phyloP scores from a whole-genome alignment of 1,140 invertebrate genomes.

The Pectinophora gossypiella region DNA sequence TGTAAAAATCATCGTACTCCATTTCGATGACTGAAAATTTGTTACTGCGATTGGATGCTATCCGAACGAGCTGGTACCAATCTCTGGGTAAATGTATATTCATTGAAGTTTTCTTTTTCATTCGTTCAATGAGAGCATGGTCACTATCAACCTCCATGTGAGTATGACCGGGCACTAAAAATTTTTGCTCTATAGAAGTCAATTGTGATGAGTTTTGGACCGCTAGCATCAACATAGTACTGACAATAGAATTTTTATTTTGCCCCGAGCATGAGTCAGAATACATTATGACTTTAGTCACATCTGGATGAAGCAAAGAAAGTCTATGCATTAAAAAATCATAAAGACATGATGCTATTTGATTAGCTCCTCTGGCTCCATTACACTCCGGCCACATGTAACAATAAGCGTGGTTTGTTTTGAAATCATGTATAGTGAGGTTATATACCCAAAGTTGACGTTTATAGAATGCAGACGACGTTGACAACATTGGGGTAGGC shows the following conservation, averaged over 20 bases:
- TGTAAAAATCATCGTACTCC: not conserved
- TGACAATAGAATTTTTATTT: not conserved
- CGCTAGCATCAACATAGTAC: not conserved
- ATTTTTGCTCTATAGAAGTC: slow-evolving; percentile 41
- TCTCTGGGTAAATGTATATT: slow-evolving; percentile 21
- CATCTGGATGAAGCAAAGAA: slow-evolving; percentile 7
- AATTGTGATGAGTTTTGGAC: slow-evolving; percentile 13
- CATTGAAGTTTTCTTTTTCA: slow-evolving; percentile 24
- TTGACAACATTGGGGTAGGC: not conserved
- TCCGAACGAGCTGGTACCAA: slow-evolving; percentile 19
- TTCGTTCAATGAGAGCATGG: slow-evolving; percentile 35
- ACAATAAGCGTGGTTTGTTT: slow-evolving; percentile 20
- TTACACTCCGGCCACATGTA: slow-evolving; percentile 51
- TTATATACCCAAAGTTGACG: not conserved
- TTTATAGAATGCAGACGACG: not conserved
- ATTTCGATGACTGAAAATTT: slow-evolving; percentile 1
- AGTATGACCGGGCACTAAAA: slow-evolving; percentile 42
- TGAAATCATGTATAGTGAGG: slow-evolving; percentile 42
- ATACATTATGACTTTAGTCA: not conserved
- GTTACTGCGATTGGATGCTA: not conserved
- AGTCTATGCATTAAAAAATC: slow-evolving; percentile 11
- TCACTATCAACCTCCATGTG: slow-evolving; percentile 42
- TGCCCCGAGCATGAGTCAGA: slow-evolving; percentile 1
- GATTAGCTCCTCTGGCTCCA: slow-evolving; percentile 31
- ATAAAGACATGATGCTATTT: slow-evolving; percentile 20